Base-by-base conservation (phyloP, 2,797 vertebrate genomes). In the Alectoris magna region DNA sequence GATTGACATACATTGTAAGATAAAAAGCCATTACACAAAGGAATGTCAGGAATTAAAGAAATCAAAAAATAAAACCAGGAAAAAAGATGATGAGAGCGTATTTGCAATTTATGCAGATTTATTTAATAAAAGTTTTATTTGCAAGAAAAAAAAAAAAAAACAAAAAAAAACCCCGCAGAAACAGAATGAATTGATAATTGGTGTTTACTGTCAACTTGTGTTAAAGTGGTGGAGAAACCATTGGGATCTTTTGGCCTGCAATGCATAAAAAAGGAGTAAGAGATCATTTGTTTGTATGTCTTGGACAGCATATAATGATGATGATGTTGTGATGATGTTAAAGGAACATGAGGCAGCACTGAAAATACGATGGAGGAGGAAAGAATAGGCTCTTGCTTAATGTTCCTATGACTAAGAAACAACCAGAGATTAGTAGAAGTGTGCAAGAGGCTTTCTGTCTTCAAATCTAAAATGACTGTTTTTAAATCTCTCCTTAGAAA, bases 401-500 rank as follows among this genome's bases (percentile, higher is more conserved):
- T 14, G 10, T 59, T 95, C 34, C n/a, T 73, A 39, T 59, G 70
- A n/a, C 22, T 68, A 59, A 77, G 39, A 85, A 78, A 58, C 4
- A 8, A 51, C 9, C 2, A 2, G 8, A 85, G 4, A 78, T 21
- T 46, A 63, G 22, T 4, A 87, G 12, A 80, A 91, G 3, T 93
- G 10, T 86, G 91, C 55, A 91, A 66, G 29, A 59, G 3, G 34
- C 11, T 74, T 87, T 93, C 72, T 84, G 9, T 74, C 56, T 79
- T 4, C 2, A 68, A 91, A 87, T 56, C 60, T 94, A 70, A 94
- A 94, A 85, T 91, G 7, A 24, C 7, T 94, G 10, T 91, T 94
- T 96, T 94, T 21, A 53, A 85, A 87, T 80, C 36, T 91, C 67
- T 95, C 92, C 70, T 64, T 88, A 99, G 99, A 97, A 99, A 98